phyloP scores from a whole-genome alignment of 2,113 vertebrate species.

The Syngnathus scovelli region DNA sequence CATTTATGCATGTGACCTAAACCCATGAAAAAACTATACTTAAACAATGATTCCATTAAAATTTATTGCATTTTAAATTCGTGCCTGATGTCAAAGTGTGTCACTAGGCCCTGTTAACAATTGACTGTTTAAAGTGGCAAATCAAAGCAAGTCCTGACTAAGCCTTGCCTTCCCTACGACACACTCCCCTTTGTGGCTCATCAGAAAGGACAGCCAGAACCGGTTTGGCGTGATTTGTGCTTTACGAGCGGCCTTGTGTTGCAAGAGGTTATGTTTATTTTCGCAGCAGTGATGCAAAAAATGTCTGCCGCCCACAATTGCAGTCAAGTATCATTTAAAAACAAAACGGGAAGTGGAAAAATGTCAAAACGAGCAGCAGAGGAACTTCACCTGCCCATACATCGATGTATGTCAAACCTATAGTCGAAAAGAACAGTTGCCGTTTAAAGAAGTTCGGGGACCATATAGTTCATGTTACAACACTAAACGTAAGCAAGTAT shows the following conservation, averaged over 20 bases:
- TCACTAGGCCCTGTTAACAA: neutral
- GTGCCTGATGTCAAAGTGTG: too few species aligned
- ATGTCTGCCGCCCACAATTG: neutral
- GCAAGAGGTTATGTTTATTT: slow-evolving; percentile 5
- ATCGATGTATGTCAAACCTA: neutral
- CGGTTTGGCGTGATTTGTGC: slow-evolving; percentile 33
- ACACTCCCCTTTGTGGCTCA: neutral
- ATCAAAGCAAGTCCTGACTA: neutral
- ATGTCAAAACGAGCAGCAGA: neutral
- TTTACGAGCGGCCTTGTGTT: neutral
- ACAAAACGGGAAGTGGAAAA: neutral
- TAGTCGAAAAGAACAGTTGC: neutral
- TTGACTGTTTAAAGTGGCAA: neutral
- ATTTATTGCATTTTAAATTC: neutral
- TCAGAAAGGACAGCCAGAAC: slow-evolving; percentile 16
- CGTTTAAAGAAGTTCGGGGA: neutral
- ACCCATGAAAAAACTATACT: too few species aligned
- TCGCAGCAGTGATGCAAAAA: neutral
- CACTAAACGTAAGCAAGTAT: neutral
- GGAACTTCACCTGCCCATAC: neutral
- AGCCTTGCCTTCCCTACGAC: neutral
- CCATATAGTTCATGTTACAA: neutral
- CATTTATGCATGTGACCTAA: neutral
- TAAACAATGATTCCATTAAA: too few species aligned
- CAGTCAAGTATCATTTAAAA: neutral